Base-by-base conservation (phyloP, 1,140 invertebrate species). In the Globodera ellingtonae region DNA sequence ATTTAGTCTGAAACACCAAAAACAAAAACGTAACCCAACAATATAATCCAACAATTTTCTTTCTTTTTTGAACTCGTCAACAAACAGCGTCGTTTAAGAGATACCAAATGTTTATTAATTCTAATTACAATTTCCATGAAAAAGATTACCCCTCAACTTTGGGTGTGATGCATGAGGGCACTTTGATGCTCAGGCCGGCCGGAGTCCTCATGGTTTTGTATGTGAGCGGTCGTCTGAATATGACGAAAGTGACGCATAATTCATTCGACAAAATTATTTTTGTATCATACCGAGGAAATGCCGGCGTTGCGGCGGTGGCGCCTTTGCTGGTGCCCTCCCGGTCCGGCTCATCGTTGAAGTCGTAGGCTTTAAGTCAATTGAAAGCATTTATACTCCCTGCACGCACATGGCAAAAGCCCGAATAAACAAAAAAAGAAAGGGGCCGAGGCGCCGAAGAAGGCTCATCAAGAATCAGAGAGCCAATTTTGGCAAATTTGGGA, bases 151-250 rank as follows among this genome's bases (percentile, higher is more conserved):
- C n/a, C n/a, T 75, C 24, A 75, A 75, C 73, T 75, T 65, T 48
- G 18, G 73, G 73, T 7, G 73, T 75, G 47, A 75, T 75, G n/a
- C 50, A 75, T 8, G 73, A 15, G 3, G 73, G 73, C 6, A 75
- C 48, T 75, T 47, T 56, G 35, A 73, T 73, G 35, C 52, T 56
- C 47, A 59, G 35, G 7, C 73, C 50, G 15, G 35, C 15, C 15
- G 73, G 56, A 6, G 35, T 35, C 7, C 15, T 59, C 65, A 73
- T 4, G 10, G 72, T 56, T 35, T 73, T 73, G 35, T 52, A 75
- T 46, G 15, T 56, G 4, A 35, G 24, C 6, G 73, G 73, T 18
- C 46, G 73, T 6, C 65, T 75, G 46, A 75, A 75, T 21, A 10
- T 3, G 15, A 13, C 6, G 72, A 15, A 74, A n/a, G 35, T 10